These are phyloP conservation scores for Cantharis nigra DNA, from an alignment of 2,888 invertebrate species.

Conservation along the genomic window DNA sequence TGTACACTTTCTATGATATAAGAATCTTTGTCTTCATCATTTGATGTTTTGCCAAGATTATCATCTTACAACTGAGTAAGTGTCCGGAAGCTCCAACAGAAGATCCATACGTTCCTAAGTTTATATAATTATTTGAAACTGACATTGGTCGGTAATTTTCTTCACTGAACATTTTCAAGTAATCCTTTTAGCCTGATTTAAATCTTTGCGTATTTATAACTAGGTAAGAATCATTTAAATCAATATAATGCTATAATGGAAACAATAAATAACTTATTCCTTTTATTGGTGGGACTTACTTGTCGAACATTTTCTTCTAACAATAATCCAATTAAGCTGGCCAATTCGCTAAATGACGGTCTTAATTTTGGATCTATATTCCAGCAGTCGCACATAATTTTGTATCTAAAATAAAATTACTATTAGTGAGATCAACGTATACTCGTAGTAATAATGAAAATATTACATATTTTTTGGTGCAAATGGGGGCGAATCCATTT, in stretches of 20 bases:
- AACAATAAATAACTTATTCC: not conserved
- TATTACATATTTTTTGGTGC: too few species aligned
- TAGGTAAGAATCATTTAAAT: not conserved
- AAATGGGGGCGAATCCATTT: too few species aligned
- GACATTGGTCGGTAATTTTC: too few species aligned
- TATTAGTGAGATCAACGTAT: not conserved
- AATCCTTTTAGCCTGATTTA: not conserved
- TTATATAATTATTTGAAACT: too few species aligned
- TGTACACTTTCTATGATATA: too few species aligned
- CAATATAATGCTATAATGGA: not conserved
- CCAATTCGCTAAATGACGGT: not conserved
- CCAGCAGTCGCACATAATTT: not conserved
- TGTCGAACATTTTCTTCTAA: not conserved
- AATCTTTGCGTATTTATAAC: not conserved
- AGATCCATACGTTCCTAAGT: too few species aligned
- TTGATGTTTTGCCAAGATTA: too few species aligned
- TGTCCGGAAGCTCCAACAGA: too few species aligned
- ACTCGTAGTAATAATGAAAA: too few species aligned
- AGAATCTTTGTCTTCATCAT: too few species aligned
- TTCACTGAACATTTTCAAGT: not conserved
- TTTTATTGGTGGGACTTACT: not conserved
- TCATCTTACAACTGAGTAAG: too few species aligned
- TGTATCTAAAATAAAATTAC: conserved; percentile 44
- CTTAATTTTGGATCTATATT: not conserved
- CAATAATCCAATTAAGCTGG: not conserved